Percentiles rank a stretch among this genome's conserved stretches.
Conservation (phyloP, 1,140 invertebrate species). For the Drosophila trapezifrons region DNA sequence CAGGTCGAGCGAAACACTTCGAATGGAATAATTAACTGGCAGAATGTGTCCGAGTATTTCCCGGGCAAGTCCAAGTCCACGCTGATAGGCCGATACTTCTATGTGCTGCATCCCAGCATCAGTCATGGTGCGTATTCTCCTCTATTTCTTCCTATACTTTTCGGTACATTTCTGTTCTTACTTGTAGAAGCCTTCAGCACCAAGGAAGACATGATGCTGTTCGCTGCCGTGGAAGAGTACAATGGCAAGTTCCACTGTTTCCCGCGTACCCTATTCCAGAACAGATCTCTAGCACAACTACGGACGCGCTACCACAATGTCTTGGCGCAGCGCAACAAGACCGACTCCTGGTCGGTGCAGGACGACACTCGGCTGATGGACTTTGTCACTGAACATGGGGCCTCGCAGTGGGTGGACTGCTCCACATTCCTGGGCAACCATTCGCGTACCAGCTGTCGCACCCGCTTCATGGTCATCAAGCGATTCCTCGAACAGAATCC, state of each 20-base stretch:
- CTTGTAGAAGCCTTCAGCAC: constrained; percentile 83
- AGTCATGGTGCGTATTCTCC: constrained; percentile 55
- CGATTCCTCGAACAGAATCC: constrained; percentile 81
- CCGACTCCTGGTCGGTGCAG: constrained; percentile 84
- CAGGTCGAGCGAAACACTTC: constrained; percentile 86
- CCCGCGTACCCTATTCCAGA: constrained; percentile 84
- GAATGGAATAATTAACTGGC: constrained; percentile 88
- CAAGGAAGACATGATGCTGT: constrained; percentile 87
- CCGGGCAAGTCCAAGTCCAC: constrained; percentile 87
- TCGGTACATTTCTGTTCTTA: neutral
- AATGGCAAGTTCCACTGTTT: constrained; percentile 86
- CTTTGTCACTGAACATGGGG: constrained; percentile 78
- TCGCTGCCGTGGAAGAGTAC: constrained; percentile 86
- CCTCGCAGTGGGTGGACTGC: constrained; percentile 84
- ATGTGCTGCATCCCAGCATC: constrained; percentile 81
- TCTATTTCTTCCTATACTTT: neutral
- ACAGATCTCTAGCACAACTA: constrained; percentile 85
- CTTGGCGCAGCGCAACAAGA: constrained; percentile 77
- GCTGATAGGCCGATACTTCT: constrained; percentile 86
- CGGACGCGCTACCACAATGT: constrained; percentile 85
- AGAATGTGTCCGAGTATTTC: constrained; percentile 86
- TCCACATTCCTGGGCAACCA: constrained; percentile 83
- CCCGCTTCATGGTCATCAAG: constrained; percentile 84
- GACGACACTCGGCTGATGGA: constrained; percentile 84
- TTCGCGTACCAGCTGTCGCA: constrained; percentile 85